Conservation (phyloP, 1,140 invertebrate species). For the Drosophila quadrilineata region DNA sequence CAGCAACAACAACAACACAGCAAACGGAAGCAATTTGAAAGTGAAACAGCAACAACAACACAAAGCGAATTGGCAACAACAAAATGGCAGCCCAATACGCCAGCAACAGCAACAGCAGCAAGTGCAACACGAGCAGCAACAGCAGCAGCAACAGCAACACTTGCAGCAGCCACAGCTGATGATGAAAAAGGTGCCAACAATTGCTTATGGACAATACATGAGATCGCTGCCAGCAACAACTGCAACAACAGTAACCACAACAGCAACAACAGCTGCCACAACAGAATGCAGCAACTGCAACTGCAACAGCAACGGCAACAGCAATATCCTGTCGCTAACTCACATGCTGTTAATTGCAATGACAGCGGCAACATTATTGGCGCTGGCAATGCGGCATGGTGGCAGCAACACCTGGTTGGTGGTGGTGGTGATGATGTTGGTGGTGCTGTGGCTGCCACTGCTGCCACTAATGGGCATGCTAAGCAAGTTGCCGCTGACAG, state of each 20-base stretch:
- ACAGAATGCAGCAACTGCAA: conserved; percentile 25
- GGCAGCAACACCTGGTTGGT: conserved; percentile 31
- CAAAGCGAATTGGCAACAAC: conserved; percentile 50
- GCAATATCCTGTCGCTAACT: conserved; percentile 48
- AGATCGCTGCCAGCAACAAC: conserved; percentile 41
- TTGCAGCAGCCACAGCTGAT: conserved; percentile 42
- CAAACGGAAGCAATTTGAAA: conserved; percentile 68
- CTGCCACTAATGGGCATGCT: conserved; percentile 44
- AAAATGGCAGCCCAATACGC: no score
- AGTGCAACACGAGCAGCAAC: conserved; percentile 33
- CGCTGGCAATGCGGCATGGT: conserved; percentile 24
- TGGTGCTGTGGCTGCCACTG: conserved; percentile 44
- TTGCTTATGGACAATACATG: conserved; percentile 61
- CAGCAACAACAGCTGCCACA: conserved; percentile 12
- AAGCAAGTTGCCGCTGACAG: conserved; percentile 20
- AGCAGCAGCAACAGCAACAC: conserved; percentile 64
- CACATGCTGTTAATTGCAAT: conserved; percentile 37
- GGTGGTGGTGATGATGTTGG: conserved; percentile 36
- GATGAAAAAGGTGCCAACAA: conserved; percentile 54
- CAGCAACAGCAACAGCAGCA: conserved; percentile 30
- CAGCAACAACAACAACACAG: conserved; percentile 45
- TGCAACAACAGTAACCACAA: conserved; percentile 12
- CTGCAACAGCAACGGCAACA: conserved; percentile 24
- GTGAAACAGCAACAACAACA: conserved; percentile 53
- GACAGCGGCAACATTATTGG: conserved; percentile 23